Conservation (phyloP, 35 echinoderm and acorn worm genomes). For the Apostichopus californicus region DNA sequence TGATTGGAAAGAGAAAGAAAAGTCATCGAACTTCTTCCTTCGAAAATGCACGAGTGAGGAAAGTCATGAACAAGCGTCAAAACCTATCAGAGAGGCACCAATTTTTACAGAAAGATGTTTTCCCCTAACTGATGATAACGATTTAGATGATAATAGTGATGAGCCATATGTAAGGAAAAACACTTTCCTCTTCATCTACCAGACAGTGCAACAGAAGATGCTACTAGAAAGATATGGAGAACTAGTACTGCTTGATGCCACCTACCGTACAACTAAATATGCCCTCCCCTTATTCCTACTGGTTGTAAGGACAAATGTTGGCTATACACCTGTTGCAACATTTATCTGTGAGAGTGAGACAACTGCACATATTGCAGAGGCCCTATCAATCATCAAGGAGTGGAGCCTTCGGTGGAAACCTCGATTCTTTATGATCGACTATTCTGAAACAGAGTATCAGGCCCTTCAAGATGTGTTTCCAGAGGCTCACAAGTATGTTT, state of each 20-base stretch:
- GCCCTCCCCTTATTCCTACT: background rate
- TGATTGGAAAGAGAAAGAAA: background rate
- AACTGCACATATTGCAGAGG: no score
- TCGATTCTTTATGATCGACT: no score
- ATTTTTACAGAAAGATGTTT: background rate
- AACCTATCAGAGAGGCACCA: no score
- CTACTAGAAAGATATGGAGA: constrained; percentile 3
- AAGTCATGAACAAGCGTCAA: background rate
- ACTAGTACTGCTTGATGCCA: background rate
- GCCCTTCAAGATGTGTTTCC: constrained; percentile 9
- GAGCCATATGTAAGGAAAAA: background rate
- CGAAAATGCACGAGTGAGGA: background rate
- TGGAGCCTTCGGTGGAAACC: background rate
- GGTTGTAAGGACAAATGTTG: background rate
- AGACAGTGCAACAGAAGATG: background rate
- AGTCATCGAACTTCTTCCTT: background rate
- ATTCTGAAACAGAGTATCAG: background rate
- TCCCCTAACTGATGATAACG: background rate
- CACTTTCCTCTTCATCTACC: background rate
- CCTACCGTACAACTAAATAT: constrained; percentile 3
- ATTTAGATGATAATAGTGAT: background rate
- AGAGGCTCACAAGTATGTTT: constrained; percentile 6
- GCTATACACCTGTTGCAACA: background rate
- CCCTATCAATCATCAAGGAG: no score
- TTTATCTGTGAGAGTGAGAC: background rate